These are phyloP conservation scores for Drosophila auraria DNA, from an alignment of 1,140 invertebrate species.

Conservation along the genomic window DNA sequence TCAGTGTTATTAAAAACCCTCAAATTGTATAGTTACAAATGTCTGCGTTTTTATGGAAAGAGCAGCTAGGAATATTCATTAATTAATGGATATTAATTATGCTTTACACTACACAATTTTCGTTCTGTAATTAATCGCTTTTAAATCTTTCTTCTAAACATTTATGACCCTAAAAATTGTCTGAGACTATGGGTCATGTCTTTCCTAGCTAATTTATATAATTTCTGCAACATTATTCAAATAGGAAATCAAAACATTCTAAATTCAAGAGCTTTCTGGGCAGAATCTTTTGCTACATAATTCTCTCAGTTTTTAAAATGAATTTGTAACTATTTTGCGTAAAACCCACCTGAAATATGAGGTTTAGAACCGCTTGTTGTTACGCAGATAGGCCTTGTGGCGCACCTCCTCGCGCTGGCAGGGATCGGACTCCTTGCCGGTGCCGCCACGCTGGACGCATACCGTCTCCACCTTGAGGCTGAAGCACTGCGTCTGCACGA, in stretches of 20 bases:
- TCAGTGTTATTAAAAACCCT: too few species aligned
- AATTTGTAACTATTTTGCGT: background rate
- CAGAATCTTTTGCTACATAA: too few species aligned
- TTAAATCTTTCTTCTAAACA: too few species aligned
- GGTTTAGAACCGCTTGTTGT: slow-evolving; percentile 89
- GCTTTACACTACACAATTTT: background rate
- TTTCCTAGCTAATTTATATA: too few species aligned
- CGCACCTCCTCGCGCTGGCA: slow-evolving; percentile 89
- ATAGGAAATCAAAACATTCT: background rate
- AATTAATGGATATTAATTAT: background rate
- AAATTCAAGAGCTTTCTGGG: background rate
- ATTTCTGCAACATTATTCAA: background rate
- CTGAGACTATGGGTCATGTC: too few species aligned
- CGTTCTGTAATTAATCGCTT: too few species aligned
- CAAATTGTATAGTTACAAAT: too few species aligned
- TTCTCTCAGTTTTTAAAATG: background rate
- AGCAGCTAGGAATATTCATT: background rate
- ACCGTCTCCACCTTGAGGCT: slow-evolving; percentile 91
- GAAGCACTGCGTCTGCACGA: slow-evolving; percentile 97
- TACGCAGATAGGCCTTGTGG: slow-evolving; percentile 91
- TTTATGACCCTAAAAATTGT: background rate
- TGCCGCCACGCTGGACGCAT: slow-evolving; percentile 89
- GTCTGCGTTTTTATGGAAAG: too few species aligned
- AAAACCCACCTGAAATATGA: slow-evolving; percentile 5
- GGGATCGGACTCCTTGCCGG: slow-evolving; percentile 91